Evolutionary conservation across 2,113 vertebrate genomes (phyloP).

Genomic region (Mus spicilegus): DNA sequence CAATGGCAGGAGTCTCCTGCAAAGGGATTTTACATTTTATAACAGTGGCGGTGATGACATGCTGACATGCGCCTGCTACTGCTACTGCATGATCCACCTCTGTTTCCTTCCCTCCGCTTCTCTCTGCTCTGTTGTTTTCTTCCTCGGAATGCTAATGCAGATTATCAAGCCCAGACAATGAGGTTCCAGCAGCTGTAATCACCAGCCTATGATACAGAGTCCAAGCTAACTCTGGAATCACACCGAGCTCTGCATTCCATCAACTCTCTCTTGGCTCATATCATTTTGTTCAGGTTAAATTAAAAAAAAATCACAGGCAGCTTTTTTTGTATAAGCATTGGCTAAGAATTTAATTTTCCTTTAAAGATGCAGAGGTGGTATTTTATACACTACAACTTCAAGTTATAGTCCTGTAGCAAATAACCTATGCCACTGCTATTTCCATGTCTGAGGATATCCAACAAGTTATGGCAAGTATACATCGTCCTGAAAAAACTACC

Average conservation of each 20-base stretch:
- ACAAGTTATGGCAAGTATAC: neutral
- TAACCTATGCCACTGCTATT: neutral
- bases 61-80: neutral
- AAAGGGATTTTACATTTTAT: neutral
- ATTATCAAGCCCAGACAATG: neutral
- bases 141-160: neutral
- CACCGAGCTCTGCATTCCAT: neutral
- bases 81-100: neutral
- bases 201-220: neutral
- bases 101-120: neutral
- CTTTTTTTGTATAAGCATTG: slow-evolving; percentile 38
- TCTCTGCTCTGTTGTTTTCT: slow-evolving; percentile 14
- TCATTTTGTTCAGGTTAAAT: slow-evolving; percentile 38
- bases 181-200: neutral
- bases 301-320: slow-evolving; percentile 14
- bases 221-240: neutral
- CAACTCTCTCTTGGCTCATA: neutral
- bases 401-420: neutral
- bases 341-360: slow-evolving; percentile 56
- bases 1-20: neutral
- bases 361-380: neutral
- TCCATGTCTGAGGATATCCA: neutral
- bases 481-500: neutral
- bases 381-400: neutral
- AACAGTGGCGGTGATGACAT: neutral